Evolutionary conservation across 2,888 invertebrate genomes (phyloP), one percentile per base, ranked within the genome.

Genomic region (Ennomos quercinarius): DNA sequence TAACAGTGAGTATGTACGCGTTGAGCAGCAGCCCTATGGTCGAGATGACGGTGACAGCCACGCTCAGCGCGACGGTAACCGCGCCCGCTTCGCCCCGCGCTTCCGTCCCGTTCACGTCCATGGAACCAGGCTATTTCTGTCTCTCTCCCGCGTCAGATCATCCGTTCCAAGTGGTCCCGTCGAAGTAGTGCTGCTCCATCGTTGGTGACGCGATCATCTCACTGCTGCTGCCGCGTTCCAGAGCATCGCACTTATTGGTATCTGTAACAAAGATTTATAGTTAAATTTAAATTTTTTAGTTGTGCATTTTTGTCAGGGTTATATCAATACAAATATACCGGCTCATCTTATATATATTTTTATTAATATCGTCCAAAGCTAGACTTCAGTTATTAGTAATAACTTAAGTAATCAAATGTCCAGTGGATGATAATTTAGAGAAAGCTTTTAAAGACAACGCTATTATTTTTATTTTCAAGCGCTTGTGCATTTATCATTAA

Each of bases 1-100:
- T 95, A 75, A 96, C 94, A 74, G 96, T 93, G 40, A 96, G 88
- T 77, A 96, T 95, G 83, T 96, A 96, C 49, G 93, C 95, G 87
- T 96, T 96, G 79, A 96, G 94, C 70, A 96, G 87, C 68, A 96
- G 91, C 72, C 96, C 96, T 72, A 95, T 86, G 71, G 95, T 91
- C 79, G 95, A 95, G 84, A 95, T 93, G 82, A 95, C 93, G 87
- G 95, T 94, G 81, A 96, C 93, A 76, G 95, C 93, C 74, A 95
- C 93, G 84, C 94, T 94, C 75, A 95, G 93, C 84, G 93, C 94
- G 87, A 95, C 92, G 83, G 94, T 91, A 91, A 94, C 93, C 91
- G 95, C 95, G 83, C 93, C 94, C 84, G 89, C 91, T 78, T 86
- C 86, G 76, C 80, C 82, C 69, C 82, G 83, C 72, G 80, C 72